Evolutionary conservation across 1,140 invertebrate species (phyloP).

Genomic region (Bombus waltoni): DNA sequence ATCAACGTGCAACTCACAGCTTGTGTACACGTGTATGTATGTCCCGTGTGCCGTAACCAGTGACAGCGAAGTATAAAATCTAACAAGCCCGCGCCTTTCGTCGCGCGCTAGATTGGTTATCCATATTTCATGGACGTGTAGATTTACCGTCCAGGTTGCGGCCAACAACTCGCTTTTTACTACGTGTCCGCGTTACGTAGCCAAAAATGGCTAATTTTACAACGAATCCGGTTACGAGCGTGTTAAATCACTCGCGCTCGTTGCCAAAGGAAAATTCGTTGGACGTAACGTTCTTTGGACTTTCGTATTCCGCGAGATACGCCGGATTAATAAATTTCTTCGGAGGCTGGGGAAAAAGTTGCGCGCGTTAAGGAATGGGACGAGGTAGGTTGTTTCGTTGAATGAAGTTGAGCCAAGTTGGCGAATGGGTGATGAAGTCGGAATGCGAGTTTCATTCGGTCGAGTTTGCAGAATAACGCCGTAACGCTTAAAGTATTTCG

Average conservation of each 20-base stretch:
- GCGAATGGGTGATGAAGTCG: background rate
- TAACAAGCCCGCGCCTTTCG: slow-evolving; percentile 31
- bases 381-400: background rate
- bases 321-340: background rate
- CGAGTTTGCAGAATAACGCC: too few species aligned
- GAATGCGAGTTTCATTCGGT: background rate
- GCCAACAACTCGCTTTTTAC: slow-evolving; percentile 9
- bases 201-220: slow-evolving; percentile 36
- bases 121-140: slow-evolving; percentile 35
- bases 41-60: background rate
- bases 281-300: background rate
- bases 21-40: too few species aligned
- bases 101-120: slow-evolving; percentile 35
- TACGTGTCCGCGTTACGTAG: background rate
- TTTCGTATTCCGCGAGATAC: too few species aligned
- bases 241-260: background rate
- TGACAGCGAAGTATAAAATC: slow-evolving; percentile 32
- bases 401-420: background rate
- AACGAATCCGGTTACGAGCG: slow-evolving; percentile 25
- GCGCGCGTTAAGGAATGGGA: background rate
- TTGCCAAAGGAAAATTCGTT: background rate
- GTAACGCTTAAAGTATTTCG: too few species aligned
- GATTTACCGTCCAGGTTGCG: background rate
- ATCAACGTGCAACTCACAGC: slow-evolving; percentile 1
- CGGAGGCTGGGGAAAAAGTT: background rate